Base-by-base conservation (phyloP, 2,888 invertebrate species). In the Dicroscelio sp. region DNA sequence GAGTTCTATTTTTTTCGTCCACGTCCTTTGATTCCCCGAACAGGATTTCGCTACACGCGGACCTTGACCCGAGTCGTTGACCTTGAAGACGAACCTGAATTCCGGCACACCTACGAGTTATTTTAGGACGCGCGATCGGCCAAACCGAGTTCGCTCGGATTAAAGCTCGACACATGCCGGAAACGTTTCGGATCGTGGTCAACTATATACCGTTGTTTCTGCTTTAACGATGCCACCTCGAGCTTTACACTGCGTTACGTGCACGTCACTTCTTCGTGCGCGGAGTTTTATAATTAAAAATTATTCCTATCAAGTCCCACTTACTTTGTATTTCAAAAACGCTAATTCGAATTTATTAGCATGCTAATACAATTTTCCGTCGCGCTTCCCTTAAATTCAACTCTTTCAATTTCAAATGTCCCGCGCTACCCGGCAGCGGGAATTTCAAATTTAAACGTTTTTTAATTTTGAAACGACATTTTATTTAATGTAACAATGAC, bases 181-280 rank as follows among this genome's bases (percentile, higher is more conserved):
- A 96, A 96, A 94, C 94, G 96, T 96, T 96, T 96, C 95, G 96
- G 95, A 95, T 94, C 94, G 94, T 95, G 95, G 94, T 94, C 95
- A 95, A 92, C 92, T 55, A 90, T 82, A 94, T 96, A 95, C 96
- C 96, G 96, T 96, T 96, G 95, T 91, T 94, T 86, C 91, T 92
- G 86, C 67, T 85, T 90, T 78, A 86, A 84, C 69, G 79, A 87
- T 79, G 80, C 82, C 73, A 76, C 58, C 48, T 52, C 71, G 73
- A 82, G 85, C 85, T 85, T 85, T 88, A 38, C 65, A 73, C 38
- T 55, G 80, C 80, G 48, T 48, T 75, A 69, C 75, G 65, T 73
- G 67, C 80, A 69, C 86, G 60, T 73, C 79, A 63, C 33, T 71
- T 63, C 38, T 86, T 69, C 48, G 43, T 30, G 23, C 67, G 23